A percentile compares a stretch with the other conserved stretches of the same genome.
phyloP scores from a whole-genome alignment of 2,113 vertebrate species.

The Indicator maculatus region DNA sequence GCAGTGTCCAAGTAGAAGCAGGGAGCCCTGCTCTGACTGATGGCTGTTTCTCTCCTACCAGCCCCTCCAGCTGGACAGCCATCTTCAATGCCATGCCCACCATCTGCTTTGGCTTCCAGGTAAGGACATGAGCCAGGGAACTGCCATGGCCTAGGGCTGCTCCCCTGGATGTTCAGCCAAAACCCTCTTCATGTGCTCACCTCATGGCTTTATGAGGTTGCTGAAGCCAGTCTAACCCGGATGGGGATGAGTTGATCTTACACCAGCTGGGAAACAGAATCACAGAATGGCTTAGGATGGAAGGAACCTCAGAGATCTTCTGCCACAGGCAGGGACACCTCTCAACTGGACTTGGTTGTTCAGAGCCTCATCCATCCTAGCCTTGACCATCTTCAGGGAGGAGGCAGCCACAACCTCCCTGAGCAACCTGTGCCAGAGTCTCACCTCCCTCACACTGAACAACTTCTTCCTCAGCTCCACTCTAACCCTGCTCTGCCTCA shows the following conservation, averaged over 20 bases:
- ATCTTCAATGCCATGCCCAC: conserved; percentile 94
- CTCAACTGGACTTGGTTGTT: no score
- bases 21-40: neutral
- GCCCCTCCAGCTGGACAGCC: conserved; percentile 88
- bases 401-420: no score
- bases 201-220: fast-evolving
- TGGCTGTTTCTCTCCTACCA: conserved; percentile 66
- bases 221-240: neutral
- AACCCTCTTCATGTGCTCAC: neutral
- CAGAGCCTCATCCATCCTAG: no score
- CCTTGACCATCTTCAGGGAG: no score
- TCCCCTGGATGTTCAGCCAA: neutral
- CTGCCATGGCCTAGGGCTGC: neutral
- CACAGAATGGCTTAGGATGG: no score
- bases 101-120: conserved; percentile 96
- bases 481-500: no score
- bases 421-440: no score
- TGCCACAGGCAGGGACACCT: no score
- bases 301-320: no score
- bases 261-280: neutral
- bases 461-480: no score
- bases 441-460: no score
- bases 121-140: conserved; percentile 5
- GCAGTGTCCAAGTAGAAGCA: neutral
- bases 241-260: neutral